Percentiles rank a stretch among this genome's conserved stretches.
These are phyloP conservation scores for Henricia sp. DNA, from an alignment of 53 echinoderm and acorn worm species.

Conservation along the genomic window DNA sequence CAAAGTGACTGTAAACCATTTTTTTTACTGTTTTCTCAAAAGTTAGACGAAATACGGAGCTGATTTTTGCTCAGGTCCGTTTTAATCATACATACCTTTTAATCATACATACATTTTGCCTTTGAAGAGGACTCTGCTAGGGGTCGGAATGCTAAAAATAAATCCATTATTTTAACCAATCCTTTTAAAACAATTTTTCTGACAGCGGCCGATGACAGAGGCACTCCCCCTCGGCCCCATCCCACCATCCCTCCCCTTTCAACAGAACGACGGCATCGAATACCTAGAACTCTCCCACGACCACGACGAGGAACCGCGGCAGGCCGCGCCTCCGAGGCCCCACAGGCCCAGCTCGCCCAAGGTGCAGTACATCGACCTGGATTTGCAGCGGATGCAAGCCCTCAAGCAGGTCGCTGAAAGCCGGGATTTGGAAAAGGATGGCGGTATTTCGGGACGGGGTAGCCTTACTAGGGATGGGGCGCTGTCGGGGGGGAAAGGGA, in stretches of 20 bases:
- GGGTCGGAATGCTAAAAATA: too few species aligned
- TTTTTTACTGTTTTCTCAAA: too few species aligned
- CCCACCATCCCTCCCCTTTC: slow-evolving; percentile 58
- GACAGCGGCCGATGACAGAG: slow-evolving; percentile 63
- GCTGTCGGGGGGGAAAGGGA: neutral
- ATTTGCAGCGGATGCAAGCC: slow-evolving; percentile 84
- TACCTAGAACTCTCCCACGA: slow-evolving; percentile 89
- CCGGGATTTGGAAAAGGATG: slow-evolving; percentile 74
- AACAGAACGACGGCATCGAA: slow-evolving; percentile 69
- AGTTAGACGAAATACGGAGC: too few species aligned
- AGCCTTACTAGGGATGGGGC: slow-evolving; percentile 32
- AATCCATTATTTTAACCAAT: too few species aligned
- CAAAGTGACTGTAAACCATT: too few species aligned
- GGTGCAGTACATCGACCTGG: slow-evolving; percentile 89
- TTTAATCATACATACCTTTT: too few species aligned
- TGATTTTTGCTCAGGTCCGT: too few species aligned
- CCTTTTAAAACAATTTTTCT: too few species aligned
- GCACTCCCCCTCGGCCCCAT: slow-evolving; percentile 35
- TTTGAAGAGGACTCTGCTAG: too few species aligned
- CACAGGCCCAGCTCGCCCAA: slow-evolving; percentile 70
- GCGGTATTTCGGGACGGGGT: neutral
- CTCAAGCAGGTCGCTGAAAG: slow-evolving; percentile 71
- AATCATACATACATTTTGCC: too few species aligned
- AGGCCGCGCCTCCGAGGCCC: slow-evolving; percentile 69
- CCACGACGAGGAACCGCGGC: slow-evolving; percentile 52